Conservation (phyloP, 2,888 invertebrate species). For the Drosophila parthenogenetica region DNA sequence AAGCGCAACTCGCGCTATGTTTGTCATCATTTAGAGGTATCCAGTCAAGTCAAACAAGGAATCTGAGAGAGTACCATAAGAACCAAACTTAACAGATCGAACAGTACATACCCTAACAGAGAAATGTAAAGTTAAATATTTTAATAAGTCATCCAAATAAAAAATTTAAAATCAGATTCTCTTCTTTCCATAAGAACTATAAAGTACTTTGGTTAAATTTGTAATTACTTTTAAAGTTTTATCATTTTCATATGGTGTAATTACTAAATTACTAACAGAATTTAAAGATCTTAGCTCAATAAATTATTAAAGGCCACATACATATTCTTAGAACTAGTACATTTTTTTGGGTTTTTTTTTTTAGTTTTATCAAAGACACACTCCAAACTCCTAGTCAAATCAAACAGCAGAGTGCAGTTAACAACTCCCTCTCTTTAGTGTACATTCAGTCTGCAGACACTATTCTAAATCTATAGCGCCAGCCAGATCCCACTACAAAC, state of each 20-base stretch:
- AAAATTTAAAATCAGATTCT: too few relatives aligned
- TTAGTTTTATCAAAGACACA: too few relatives aligned
- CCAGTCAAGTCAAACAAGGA: slow-evolving; percentile 68
- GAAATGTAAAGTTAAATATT: background rate
- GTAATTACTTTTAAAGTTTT: too few relatives aligned
- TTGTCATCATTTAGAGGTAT: slow-evolving; percentile 79
- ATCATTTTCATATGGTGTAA: too few relatives aligned
- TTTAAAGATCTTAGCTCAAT: too few relatives aligned
- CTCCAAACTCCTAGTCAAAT: background rate
- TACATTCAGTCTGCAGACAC: background rate
- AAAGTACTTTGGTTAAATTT: too few relatives aligned
- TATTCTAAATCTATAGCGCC: slow-evolving; percentile 20
- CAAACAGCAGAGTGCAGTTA: background rate
- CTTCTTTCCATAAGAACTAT: too few relatives aligned
- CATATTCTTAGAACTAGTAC: too few relatives aligned
- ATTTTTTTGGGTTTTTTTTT: too few relatives aligned
- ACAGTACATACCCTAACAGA: slow-evolving; percentile 18
- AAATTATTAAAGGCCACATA: too few relatives aligned
- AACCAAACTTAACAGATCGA: background rate
- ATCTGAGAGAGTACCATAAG: slow-evolving; percentile 1
- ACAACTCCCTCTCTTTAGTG: background rate
- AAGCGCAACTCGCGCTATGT: slow-evolving; percentile 62
- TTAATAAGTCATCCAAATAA: too few relatives aligned
- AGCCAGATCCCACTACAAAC: slow-evolving; percentile 3
- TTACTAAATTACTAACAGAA: too few relatives aligned